A percentile compares a stretch with the other conserved stretches of the same genome.
These are phyloP conservation scores for Cnemophilus loriae DNA, from an alignment of 2,113 vertebrate species.

Conservation along the genomic window DNA sequence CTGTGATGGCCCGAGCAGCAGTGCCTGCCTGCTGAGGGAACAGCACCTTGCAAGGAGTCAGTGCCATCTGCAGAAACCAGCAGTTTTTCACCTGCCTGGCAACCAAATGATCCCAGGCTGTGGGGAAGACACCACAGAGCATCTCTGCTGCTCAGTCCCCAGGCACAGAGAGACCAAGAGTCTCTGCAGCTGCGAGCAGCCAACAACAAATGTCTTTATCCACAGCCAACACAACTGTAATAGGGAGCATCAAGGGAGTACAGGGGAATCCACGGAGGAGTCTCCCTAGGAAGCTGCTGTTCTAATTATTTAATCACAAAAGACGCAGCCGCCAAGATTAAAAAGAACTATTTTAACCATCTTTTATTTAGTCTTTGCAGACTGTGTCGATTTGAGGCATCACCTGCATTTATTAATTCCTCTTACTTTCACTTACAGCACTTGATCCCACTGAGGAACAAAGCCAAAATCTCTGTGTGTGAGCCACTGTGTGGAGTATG, in stretches of 20 bases:
- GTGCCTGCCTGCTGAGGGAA: neutral
- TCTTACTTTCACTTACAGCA: neutral
- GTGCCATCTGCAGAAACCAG: neutral
- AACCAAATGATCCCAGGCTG: neutral
- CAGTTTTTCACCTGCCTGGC: neutral
- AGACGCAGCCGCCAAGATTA: neutral
- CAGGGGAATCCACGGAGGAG: neutral
- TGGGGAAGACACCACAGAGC: neutral
- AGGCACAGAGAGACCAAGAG: neutral
- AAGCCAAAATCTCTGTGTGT: neutral
- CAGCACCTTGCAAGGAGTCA: neutral
- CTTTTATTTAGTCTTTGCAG: neutral
- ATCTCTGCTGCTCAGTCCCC: neutral
- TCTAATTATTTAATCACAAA: slow-evolving; percentile 22
- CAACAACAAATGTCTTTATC: neutral
- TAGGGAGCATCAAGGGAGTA: neutral
- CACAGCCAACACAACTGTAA: neutral
- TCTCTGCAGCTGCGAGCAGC: neutral
- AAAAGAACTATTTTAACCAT: neutral
- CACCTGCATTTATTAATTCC: neutral
- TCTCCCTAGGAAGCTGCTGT: neutral
- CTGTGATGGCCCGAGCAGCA: neutral
- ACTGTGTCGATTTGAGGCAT: neutral
- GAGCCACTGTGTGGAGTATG: neutral
- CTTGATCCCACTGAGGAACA: neutral